phyloP scores from a whole-genome alignment of 2,113 vertebrate species.

The Lonchura striata region DNA sequence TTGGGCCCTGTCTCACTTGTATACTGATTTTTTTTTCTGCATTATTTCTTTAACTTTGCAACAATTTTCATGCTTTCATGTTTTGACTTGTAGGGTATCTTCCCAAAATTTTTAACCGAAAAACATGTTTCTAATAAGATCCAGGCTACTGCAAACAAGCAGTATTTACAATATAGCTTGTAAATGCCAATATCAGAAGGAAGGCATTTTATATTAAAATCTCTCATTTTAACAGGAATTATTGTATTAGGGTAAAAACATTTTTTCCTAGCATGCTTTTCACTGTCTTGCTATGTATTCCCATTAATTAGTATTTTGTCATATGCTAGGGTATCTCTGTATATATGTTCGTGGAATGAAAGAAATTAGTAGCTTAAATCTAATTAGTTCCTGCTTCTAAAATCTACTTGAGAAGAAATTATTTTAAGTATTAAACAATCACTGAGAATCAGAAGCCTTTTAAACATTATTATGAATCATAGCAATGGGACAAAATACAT shows the following conservation, averaged over 20 bases:
- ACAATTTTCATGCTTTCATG: rapidly evolving
- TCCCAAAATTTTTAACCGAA: not conserved
- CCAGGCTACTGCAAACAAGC: not conserved
- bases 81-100: not conserved
- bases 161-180: not conserved
- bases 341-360: not conserved
- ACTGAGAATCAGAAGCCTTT: not conserved
- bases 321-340: not conserved
- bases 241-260: not conserved
- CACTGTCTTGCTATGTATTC: not conserved
- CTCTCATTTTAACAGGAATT: not conserved
- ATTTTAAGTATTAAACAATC: not conserved
- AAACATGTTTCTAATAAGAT: not conserved
- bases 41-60: not conserved
- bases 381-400: not conserved
- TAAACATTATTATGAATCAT: not conserved
- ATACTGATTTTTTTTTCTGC: not conserved
- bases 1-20: not conserved
- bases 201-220: conserved; percentile 18
- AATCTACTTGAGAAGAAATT: not conserved
- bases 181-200: not conserved
- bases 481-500: not conserved
- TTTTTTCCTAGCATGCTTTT: conserved; percentile 10
- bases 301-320: not conserved
- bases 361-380: not conserved